phyloP scores from a whole-genome alignment of 1,140 invertebrate species.

The Ptiloglossa arizonensis region DNA sequence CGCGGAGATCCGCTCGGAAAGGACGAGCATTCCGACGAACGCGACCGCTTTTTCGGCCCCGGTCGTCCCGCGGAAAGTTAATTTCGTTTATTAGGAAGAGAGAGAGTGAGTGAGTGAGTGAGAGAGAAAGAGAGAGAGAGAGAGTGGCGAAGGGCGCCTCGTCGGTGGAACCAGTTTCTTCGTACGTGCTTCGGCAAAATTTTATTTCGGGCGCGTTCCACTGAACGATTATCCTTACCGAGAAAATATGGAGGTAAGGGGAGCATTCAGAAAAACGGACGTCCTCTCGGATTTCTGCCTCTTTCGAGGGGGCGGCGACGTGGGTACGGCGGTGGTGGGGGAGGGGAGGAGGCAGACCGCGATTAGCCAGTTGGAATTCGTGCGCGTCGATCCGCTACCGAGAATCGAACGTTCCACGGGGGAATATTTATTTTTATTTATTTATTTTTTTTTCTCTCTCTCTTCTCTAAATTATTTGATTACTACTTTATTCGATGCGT shows the following conservation, averaged over 20 bases:
- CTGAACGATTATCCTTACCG: constrained; percentile 61
- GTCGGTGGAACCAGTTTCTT: constrained; percentile 50
- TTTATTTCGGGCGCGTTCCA: constrained; percentile 68
- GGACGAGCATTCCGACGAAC: constrained; percentile 52
- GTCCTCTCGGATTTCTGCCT: neutral
- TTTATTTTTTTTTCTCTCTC: no score
- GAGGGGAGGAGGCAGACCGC: neutral
- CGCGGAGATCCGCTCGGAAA: constrained; percentile 19
- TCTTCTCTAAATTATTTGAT: no score
- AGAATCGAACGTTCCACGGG: neutral
- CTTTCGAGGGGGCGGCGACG: neutral
- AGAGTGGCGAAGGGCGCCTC: constrained; percentile 15
- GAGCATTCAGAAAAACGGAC: constrained; percentile 47
- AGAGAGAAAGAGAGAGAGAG: constrained; percentile 12
- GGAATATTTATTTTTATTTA: constrained; percentile 22
- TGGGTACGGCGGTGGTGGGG: neutral
- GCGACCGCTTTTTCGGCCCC: constrained; percentile 61
- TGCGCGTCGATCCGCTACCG: neutral
- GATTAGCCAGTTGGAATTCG: constrained; percentile 15
- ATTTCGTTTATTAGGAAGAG: constrained; percentile 64
- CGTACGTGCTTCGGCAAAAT: constrained; percentile 54
- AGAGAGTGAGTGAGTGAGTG: neutral
- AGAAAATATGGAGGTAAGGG: constrained; percentile 63
- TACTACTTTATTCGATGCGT: no score
- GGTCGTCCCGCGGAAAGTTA: constrained; percentile 62